Percentiles rank a stretch among this genome's conserved stretches.
Evolutionary conservation across 2,888 invertebrate genomes (phyloP).

Genomic region (Rhorus exstirpatorius): DNA sequence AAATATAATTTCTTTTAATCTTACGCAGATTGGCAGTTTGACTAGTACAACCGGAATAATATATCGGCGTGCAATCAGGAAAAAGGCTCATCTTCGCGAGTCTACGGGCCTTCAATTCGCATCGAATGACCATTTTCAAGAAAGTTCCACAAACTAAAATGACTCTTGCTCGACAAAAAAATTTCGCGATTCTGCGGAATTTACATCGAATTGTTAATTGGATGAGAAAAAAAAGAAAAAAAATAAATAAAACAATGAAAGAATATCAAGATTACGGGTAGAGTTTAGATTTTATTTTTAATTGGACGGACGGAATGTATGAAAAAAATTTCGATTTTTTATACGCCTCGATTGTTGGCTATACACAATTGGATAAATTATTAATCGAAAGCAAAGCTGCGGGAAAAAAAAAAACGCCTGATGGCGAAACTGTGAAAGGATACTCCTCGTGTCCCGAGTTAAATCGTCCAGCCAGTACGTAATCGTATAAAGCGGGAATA

Average conservation of each 20-base stretch:
- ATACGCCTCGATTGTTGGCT: conserved; percentile 14
- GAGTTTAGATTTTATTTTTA: conserved; percentile 18
- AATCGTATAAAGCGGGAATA: conserved; percentile 57
- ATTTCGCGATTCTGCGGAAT: not conserved
- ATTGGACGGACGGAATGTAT: not conserved
- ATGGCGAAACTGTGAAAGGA: conserved; percentile 60
- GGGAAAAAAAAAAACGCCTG: conserved; percentile 18
- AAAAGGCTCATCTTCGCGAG: not conserved
- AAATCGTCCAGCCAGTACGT: conserved; percentile 67
- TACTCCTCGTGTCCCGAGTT: conserved; percentile 46
- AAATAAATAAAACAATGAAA: not conserved
- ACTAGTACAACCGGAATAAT: conserved; percentile 7
- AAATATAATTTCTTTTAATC: conserved; percentile 73
- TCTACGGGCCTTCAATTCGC: not conserved
- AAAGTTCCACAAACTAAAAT: conserved; percentile 19
- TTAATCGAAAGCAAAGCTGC: conserved; percentile 45
- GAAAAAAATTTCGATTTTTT: conserved; percentile 47
- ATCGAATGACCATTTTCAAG: not conserved
- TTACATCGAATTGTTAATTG: not conserved
- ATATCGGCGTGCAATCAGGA: not conserved
- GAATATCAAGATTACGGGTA: conserved; percentile 5
- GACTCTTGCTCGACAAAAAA: not conserved
- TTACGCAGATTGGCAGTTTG: conserved; percentile 63
- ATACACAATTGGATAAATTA: conserved; percentile 54
- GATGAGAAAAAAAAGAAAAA: not conserved